phyloP scores from a whole-genome alignment of 1,140 invertebrate species.

The Cotesia typhae region DNA sequence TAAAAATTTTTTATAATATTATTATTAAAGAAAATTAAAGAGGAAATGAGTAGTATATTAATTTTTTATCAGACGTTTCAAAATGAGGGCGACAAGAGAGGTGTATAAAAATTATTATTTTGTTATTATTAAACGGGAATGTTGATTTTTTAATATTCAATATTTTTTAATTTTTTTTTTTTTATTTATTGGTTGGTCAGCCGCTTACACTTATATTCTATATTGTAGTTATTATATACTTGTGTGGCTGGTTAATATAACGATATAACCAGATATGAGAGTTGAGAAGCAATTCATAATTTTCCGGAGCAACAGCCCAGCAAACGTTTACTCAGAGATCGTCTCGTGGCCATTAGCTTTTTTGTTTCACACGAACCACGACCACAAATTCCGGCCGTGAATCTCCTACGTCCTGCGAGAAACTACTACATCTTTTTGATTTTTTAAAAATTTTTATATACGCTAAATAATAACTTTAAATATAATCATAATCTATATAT shows the following conservation, averaged over 20 bases:
- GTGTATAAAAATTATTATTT: no score
- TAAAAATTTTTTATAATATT: slow-evolving; percentile 12
- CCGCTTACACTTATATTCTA: no score
- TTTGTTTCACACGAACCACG: slow-evolving; percentile 15
- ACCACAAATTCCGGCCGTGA: slow-evolving; percentile 34
- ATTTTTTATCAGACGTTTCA: no score
- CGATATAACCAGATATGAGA: slow-evolving; percentile 45
- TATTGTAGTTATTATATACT: no score
- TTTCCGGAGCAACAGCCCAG: slow-evolving; percentile 50
- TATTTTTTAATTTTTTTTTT: no score
- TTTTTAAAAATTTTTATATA: neutral
- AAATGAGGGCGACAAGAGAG: no score
- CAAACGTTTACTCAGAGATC: slow-evolving; percentile 8
- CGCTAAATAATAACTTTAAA: no score
- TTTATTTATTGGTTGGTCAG: neutral
- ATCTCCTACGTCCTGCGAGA: slow-evolving; percentile 12
- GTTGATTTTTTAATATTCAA: no score
- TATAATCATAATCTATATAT: no score
- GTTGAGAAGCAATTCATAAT: slow-evolving; percentile 56
- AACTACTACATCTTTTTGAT: neutral
- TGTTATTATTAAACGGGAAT: no score
- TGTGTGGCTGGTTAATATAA: slow-evolving; percentile 20
- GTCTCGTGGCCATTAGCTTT: slow-evolving; percentile 24
- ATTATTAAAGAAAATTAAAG: slow-evolving; percentile 1
- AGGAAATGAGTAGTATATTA: slow-evolving; percentile 2